Evolutionary conservation across 1,140 invertebrate genomes (phyloP).

Genomic region (Drosophila oshimai): DNA sequence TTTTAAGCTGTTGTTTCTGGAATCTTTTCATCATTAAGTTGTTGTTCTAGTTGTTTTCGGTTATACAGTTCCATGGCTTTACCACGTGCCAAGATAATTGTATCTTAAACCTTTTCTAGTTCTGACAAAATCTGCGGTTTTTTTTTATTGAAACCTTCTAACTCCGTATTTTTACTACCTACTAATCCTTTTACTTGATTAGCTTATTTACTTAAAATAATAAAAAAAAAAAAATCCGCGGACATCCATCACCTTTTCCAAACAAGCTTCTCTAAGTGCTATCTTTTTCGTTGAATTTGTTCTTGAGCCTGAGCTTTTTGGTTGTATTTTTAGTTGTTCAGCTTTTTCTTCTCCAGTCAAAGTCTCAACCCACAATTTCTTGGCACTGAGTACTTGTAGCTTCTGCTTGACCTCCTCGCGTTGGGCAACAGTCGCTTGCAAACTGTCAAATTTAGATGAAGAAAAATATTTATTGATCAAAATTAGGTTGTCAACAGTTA

Average conservation of each 20-base stretch:
- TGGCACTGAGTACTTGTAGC: conserved; percentile 48
- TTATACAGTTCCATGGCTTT: conserved; percentile 43
- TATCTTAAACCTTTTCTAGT: conserved; percentile 21
- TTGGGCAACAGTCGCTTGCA: conserved; percentile 45
- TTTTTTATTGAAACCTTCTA: conserved; percentile 22
- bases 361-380: conserved; percentile 52
- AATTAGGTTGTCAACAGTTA: too few species aligned
- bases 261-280: conserved; percentile 12
- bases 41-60: conserved; percentile 45
- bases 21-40: conserved; percentile 65
- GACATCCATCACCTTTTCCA: conserved; percentile 29
- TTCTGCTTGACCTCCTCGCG: conserved; percentile 56
- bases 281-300: conserved; percentile 9
- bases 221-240: too few species aligned
- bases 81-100: background rate
- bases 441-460: conserved; percentile 4
- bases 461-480: too few species aligned
- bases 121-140: conserved; percentile 31
- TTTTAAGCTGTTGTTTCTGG: conserved; percentile 68
- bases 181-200: conserved; percentile 32
- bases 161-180: conserved; percentile 34
- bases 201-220: too few species aligned
- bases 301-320: conserved; percentile 6
- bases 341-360: conserved; percentile 27
- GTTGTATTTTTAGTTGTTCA: conserved; percentile 7